Conservation (phyloP, 1,140 invertebrate species). For the Chionoecetes opilio region DNA sequence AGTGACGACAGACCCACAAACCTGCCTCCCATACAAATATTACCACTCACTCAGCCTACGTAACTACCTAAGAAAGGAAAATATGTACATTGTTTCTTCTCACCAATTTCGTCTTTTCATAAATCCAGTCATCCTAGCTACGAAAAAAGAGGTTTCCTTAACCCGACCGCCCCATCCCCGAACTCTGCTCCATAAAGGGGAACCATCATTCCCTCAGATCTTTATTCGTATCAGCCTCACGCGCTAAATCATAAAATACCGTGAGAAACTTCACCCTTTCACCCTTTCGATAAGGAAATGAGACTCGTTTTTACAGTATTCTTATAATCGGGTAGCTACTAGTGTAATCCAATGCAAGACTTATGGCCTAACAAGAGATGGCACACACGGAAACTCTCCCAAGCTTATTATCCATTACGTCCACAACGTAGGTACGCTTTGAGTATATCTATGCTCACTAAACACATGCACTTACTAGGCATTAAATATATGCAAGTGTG, state of each 20-base stretch:
- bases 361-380: too few relatives aligned
- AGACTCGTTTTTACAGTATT: too few relatives aligned
- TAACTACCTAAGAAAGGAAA: not conserved
- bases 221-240: slow-evolving; percentile 71
- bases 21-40: slow-evolving; percentile 54
- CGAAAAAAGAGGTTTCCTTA: not conserved
- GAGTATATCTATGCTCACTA: too few relatives aligned
- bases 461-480: too few relatives aligned
- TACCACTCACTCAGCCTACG: slow-evolving; percentile 24
- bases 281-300: not conserved
- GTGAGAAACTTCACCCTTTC: not conserved
- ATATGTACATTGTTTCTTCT: not conserved
- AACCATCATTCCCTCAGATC: slow-evolving; percentile 65
- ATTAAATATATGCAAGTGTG: too few relatives aligned
- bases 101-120: not conserved
- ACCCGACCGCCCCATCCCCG: not conserved
- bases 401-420: too few relatives aligned
- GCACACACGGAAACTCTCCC: too few relatives aligned
- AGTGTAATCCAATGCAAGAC: too few relatives aligned
- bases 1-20: slow-evolving; percentile 75
- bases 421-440: too few relatives aligned
- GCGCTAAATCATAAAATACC: slow-evolving; percentile 30
- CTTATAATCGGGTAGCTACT: too few relatives aligned
- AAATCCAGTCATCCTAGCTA: not conserved
- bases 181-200: slow-evolving; percentile 72